Percentiles rank a stretch among this genome's conserved stretches.
Evolutionary conservation across 2,888 invertebrate species (phyloP).

Genomic region (Blastobasis adustella): DNA sequence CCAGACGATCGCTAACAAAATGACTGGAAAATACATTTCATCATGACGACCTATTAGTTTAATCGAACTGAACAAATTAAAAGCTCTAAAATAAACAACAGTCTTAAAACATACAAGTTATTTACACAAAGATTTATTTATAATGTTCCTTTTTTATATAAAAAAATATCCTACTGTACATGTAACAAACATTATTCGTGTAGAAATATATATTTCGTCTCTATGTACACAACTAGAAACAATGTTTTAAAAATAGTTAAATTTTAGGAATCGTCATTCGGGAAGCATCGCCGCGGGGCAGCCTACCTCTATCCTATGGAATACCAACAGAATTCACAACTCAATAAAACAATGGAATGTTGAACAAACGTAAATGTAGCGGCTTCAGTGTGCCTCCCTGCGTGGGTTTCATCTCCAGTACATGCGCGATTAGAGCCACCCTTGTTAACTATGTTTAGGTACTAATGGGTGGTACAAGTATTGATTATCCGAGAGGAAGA

Average conservation of each 20-base stretch:
- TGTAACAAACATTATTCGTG: conserved; percentile 60
- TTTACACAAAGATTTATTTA: conserved; percentile 63
- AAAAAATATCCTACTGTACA: conserved; percentile 72
- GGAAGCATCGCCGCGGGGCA: conserved; percentile 26
- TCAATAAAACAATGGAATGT: no score
- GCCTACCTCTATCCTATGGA: no score
- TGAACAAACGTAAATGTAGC: no score
- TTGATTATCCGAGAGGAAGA: no score
- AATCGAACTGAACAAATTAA: conserved; percentile 66
- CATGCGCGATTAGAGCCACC: no score
- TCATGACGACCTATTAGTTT: conserved; percentile 24
- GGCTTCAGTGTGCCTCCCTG: no score
- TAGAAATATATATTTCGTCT: conserved; percentile 68
- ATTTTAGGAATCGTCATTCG: conserved; percentile 58
- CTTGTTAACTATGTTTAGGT: no score
- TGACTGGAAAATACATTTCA: conserved; percentile 68
- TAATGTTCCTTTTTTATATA: conserved; percentile 23
- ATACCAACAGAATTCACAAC: no score
- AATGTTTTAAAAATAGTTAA: conserved; percentile 65
- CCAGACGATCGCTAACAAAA: conserved; percentile 25
- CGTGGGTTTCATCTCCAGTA: no score
- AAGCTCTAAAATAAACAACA: conserved; percentile 72
- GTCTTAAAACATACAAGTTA: conserved; percentile 71
- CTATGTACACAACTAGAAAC: conserved; percentile 66
- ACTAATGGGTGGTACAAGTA: no score